Conservation (phyloP, 2,797 vertebrate species). For the Chaetophractus vellerosus region DNA sequence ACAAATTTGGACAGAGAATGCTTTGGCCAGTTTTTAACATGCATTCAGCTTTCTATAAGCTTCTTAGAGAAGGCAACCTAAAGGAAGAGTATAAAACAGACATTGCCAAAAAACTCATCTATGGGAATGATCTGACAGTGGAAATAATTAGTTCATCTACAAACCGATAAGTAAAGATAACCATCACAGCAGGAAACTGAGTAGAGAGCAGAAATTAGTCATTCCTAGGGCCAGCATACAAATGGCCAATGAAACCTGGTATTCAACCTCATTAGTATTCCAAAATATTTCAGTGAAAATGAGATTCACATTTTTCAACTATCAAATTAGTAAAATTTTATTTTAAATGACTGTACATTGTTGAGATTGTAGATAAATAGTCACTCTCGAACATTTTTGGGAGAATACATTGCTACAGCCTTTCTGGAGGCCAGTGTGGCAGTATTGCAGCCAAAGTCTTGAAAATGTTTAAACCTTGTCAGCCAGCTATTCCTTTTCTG, state of each 20-base stretch:
- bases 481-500: background rate
- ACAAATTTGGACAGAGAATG: slow-evolving; percentile 37
- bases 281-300: slow-evolving; percentile 29
- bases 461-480: background rate
- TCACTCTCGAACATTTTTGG: background rate
- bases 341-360: background rate
- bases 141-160: slow-evolving; percentile 54
- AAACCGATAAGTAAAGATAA: slow-evolving; percentile 6
- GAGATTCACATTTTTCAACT: background rate
- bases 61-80: slow-evolving; percentile 49
- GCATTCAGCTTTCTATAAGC: background rate
- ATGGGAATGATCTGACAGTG: slow-evolving; percentile 44
- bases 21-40: background rate
- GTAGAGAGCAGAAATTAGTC: background rate
- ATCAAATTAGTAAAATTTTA: slow-evolving; percentile 38
- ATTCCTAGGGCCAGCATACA: background rate
- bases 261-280: background rate
- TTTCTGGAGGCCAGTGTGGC: slow-evolving; percentile 18
- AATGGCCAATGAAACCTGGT: background rate
- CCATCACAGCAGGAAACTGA: background rate
- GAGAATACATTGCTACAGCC: background rate
- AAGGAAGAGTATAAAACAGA: slow-evolving; percentile 20
- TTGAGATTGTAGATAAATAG: background rate
- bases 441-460: slow-evolving; percentile 47
- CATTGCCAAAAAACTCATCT: slow-evolving; percentile 52